A percentile compares a stretch with the other conserved stretches of the same genome.
These are phyloP conservation scores for Pachycephus smyrnensis DNA, from an alignment of 2,888 invertebrate genomes.

Conservation along the genomic window DNA sequence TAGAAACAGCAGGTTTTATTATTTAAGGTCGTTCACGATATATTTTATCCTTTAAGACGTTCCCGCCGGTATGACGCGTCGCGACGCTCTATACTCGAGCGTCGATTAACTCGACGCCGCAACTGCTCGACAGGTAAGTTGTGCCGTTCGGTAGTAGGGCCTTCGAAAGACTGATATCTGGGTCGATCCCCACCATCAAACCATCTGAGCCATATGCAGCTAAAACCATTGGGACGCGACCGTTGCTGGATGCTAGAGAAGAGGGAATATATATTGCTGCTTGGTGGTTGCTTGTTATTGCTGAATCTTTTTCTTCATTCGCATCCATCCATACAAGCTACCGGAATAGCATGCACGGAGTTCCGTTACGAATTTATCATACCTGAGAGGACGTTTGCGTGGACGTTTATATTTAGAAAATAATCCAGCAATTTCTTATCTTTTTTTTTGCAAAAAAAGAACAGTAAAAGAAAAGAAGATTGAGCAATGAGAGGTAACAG, in stretches of 20 bases:
- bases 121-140: constrained; percentile 34
- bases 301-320: neutral
- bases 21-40: neutral
- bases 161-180: constrained; percentile 61
- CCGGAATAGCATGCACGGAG: neutral
- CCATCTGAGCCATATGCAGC: neutral
- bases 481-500: neutral
- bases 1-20: accelerated
- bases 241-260: constrained; percentile 5
- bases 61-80: neutral
- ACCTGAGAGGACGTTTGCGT: neutral
- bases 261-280: neutral
- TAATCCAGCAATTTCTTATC: neutral
- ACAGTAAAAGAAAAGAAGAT: neutral
- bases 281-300: neutral
- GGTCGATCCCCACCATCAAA: constrained; percentile 57
- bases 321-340: neutral
- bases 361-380: neutral
- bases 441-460: too few relatives aligned
- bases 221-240: neutral
- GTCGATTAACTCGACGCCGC: constrained; percentile 56
- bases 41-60: neutral
- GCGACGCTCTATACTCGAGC: neutral
- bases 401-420: neutral
- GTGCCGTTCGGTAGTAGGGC: constrained; percentile 46